Base-by-base conservation (phyloP, 2,888 invertebrate genomes). In the Pasiphila rectangulata region DNA sequence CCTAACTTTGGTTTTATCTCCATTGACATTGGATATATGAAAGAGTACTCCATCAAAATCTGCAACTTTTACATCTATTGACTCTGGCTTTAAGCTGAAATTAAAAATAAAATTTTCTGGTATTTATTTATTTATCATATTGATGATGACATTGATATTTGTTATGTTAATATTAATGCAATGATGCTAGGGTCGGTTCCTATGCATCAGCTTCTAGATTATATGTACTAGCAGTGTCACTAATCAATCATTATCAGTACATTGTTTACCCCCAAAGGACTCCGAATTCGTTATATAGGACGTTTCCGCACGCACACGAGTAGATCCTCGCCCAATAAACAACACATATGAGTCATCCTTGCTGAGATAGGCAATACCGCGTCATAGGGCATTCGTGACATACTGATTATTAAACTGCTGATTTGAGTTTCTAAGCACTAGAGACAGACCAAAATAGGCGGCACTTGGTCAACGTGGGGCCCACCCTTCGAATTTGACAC, bases 21-120 rank as follows among this genome's bases (percentile, higher is more conserved):
- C 95, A 87, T 96, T 95, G 70, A 97, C 92, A 91, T 98, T 99
- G 56, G 98, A 98, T 90, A 99, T 95, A 89, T 98, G 98, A 91
- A 98, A 99, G 63, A 99, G 90, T 56, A 98, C 99, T 68, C 99
- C 99, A 91, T 99, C 99, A 90, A 99, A 99, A 91, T 99, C 99
- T 66, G 97, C 96, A 79, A 97, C 93, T 62, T 92, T 93, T 70
- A 98, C 94, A 90, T 98, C 98, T 79, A 97, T 97, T 66, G 95
- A 95, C 83, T 99, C 98, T 59, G 96, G 94, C 91, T 98, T 98
- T 80, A 94, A 93, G 62, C 97, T 97, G 89, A 57, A 94, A 93
- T 63, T 21, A 50, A 60, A 61, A 20, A 27, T 2, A 6, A 24
- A 29, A 29, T 15, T 15, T 3, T n/a, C n/a, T n/a, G n/a, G n/a